phyloP scores from a whole-genome alignment of 2,113 vertebrate genomes.

The Elephantulus edwardii region DNA sequence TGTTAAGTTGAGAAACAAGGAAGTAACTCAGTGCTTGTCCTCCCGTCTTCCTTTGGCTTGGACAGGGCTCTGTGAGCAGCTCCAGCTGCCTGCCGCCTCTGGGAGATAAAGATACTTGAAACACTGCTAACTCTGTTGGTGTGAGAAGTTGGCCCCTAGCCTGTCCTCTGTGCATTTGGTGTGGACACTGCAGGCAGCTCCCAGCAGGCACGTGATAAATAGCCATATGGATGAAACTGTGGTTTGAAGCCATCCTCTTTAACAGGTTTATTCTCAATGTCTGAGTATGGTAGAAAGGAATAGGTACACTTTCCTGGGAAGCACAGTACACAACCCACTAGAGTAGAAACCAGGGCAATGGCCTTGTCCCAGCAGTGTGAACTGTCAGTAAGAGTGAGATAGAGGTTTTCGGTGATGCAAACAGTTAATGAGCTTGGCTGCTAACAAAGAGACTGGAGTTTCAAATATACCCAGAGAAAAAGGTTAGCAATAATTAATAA shows the following conservation, averaged over 20 bases:
- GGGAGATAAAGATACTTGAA: background rate
- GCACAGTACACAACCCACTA: constrained; percentile 26
- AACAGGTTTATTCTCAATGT: constrained; percentile 24
- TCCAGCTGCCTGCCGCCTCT: background rate
- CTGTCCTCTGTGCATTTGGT: background rate
- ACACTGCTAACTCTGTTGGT: background rate
- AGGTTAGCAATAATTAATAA: background rate
- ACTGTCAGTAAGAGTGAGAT: background rate
- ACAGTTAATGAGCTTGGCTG: background rate
- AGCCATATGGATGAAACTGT: background rate
- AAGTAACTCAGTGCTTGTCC: background rate
- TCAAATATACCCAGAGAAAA: background rate
- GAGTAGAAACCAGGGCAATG: constrained; percentile 67
- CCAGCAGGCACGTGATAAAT: background rate
- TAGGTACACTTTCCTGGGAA: constrained; percentile 65
- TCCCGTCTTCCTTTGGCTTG: background rate
- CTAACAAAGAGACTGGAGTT: background rate
- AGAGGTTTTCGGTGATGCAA: background rate
- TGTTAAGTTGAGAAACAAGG: background rate
- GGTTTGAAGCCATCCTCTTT: constrained; percentile 54
- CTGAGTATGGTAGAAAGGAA: background rate
- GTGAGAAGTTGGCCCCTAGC: background rate
- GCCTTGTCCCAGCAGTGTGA: background rate
- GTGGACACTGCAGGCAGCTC: background rate
- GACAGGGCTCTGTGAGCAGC: background rate